Evolutionary conservation across 1,140 invertebrate species (phyloP), one percentile per base, ranked within the genome.

Genomic region (Hylyphantes graminicola): DNA sequence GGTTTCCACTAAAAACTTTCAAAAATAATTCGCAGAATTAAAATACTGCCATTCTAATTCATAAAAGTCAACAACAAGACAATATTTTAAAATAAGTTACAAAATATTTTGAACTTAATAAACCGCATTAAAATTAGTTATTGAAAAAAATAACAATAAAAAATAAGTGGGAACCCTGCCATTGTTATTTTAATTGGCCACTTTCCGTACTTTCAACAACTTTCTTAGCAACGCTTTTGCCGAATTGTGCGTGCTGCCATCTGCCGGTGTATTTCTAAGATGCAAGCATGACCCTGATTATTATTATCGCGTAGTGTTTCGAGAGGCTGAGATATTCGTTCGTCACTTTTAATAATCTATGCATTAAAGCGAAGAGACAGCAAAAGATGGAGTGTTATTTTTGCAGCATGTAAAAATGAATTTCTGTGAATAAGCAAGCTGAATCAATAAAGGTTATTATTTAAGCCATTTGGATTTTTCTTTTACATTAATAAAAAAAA

Each of bases 381-480:
- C 54, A 75, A 83, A 85, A 59, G 82, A 76, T 68, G 63, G 65
- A 54, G 61, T 68, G 73, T 77, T 85, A 85, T 85, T 85, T 85
- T 77, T 77, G 82, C 63, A 85, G 74, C 72, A 51, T 77, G 74
- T 75, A 68, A 75, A 35, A 61, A 68, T 67, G 59, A 83, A 83
- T 83, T 83, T 83, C 72, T 83, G 81, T 83, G 74, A 85, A 76
- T 64, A 77, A 76, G 82, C 82, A 76, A 85, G 82, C 82, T 85
- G 65, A 68, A 77, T 67, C 35, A 83, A 83, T 85, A 85, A 85
- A 85, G 55, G 74, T 77, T 68, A 76, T 76, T 85, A 85, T 85
- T 85, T 85, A 85, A 75, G 17, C 73, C 73, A 77, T 57, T 74
- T 35, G 19, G 12, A 35, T 53, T 79, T 65, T 74, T 48, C 55